Percentiles rank a stretch among this genome's conserved stretches.
These are phyloP conservation scores for Pseudomugil gertrudae DNA, from an alignment of 2,797 vertebrate genomes.

Conservation along the genomic window DNA sequence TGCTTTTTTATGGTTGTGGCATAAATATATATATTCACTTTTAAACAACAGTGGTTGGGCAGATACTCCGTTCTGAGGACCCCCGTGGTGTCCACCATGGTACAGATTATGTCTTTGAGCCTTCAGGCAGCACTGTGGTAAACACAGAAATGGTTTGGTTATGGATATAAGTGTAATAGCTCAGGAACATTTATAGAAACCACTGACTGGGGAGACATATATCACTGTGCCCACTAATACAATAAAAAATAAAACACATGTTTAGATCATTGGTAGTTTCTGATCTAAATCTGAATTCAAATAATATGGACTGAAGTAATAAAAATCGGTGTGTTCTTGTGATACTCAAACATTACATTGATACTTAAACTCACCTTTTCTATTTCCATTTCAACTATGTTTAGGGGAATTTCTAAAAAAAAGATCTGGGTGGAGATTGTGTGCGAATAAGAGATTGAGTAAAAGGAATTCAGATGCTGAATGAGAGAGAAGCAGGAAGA, in stretches of 20 bases:
- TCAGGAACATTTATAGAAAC: not conserved
- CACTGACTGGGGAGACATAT: not conserved
- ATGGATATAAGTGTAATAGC: not conserved
- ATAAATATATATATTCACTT: too few relatives aligned
- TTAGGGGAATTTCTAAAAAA: conserved; percentile 1
- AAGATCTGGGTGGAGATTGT: conserved; percentile 1
- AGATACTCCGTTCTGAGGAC: too few relatives aligned
- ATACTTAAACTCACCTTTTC: not conserved
- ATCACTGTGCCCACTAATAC: not conserved
- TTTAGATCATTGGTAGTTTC: too few relatives aligned
- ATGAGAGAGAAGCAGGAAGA: conserved; percentile 30
- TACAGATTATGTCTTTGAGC: not conserved
- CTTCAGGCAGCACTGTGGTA: not conserved
- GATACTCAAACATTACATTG: not conserved
- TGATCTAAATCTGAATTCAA: not conserved
- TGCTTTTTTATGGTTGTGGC: too few relatives aligned
- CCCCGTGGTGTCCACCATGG: not conserved
- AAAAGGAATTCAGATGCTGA: conserved; percentile 20
- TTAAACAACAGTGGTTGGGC: too few relatives aligned
- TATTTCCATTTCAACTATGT: conserved; percentile 1
- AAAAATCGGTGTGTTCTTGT: not conserved
- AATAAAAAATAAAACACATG: not conserved
- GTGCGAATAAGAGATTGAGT: conserved; percentile 13
- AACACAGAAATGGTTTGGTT: not conserved
- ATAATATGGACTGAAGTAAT: not conserved